Evolutionary conservation across 1,140 invertebrate species (phyloP).

Genomic region (Acromyrmex heyeri): DNA sequence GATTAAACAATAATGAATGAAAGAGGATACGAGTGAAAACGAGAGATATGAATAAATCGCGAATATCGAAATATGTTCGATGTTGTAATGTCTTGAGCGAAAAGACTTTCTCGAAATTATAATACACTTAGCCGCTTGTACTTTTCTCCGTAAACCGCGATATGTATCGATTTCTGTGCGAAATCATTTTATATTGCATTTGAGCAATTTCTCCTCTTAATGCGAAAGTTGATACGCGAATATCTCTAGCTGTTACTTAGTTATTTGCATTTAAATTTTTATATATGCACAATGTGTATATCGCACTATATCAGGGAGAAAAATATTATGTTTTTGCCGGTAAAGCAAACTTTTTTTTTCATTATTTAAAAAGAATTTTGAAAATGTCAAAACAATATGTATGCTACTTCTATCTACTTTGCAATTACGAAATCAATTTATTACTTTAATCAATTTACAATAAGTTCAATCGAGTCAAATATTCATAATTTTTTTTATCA

Average conservation of each 20-base stretch:
- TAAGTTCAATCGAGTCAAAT: neutral
- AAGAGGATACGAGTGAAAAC: neutral
- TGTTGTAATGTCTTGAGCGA: neutral
- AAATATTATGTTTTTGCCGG: slow-evolving; percentile 11
- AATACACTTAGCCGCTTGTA: slow-evolving; percentile 26
- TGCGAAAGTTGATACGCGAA: slow-evolving; percentile 26
- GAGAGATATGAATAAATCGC: slow-evolving; percentile 6
- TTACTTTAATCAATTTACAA: neutral
- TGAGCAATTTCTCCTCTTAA: slow-evolving; percentile 52
- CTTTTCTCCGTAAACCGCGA: slow-evolving; percentile 50
- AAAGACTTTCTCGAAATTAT: slow-evolving; percentile 56
- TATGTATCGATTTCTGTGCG: slow-evolving; percentile 46
- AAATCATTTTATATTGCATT: neutral
- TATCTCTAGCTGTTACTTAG: neutral
- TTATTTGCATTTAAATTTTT: neutral
- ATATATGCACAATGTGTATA: neutral
- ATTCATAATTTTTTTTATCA: neutral
- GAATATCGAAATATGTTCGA: slow-evolving; percentile 1
- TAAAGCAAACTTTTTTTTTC: slow-evolving; percentile 69
- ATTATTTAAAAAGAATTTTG: slow-evolving; percentile 84
- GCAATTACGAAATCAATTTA: slow-evolving; percentile 70
- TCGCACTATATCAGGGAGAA: neutral
- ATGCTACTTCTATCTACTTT: slow-evolving; percentile 83
- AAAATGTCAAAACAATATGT: slow-evolving; percentile 83
- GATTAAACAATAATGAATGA: neutral